Evolutionary conservation across 2,888 invertebrate genomes (phyloP).

Genomic region (Melieria crassipennis): DNA sequence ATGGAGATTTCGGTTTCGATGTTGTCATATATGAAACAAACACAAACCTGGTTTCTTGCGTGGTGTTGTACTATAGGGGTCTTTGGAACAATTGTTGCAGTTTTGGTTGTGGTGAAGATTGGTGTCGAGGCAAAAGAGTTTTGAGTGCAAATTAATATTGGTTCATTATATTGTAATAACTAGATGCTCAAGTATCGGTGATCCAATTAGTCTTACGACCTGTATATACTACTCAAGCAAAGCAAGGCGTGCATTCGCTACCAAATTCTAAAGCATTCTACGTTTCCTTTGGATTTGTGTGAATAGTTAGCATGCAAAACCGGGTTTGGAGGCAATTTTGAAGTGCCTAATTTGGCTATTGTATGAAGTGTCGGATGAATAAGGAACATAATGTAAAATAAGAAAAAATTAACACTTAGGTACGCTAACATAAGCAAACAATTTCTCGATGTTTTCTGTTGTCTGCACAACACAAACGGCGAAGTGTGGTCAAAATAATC

Average conservation of each 20-base stretch:
- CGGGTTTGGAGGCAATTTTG: not conserved
- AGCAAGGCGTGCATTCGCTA: slow-evolving; percentile 6
- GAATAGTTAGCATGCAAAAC: slow-evolving; percentile 12
- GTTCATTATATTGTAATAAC: slow-evolving; percentile 28
- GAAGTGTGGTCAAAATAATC: not conserved
- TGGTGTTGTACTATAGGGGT: slow-evolving; percentile 63
- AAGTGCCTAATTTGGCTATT: slow-evolving; percentile 25
- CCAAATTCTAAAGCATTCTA: not conserved
- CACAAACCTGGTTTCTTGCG: slow-evolving; percentile 62
- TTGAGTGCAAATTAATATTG: slow-evolving; percentile 56
- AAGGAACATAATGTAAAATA: slow-evolving; percentile 32
- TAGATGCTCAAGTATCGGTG: not conserved
- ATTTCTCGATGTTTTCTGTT: too few relatives aligned
- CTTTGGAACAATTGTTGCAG: slow-evolving; percentile 53
- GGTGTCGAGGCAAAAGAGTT: slow-evolving; percentile 34
- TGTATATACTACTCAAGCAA: slow-evolving; percentile 36
- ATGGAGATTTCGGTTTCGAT: slow-evolving; percentile 26
- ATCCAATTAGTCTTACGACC: not conserved
- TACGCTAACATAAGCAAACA: too few relatives aligned
- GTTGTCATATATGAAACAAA: slow-evolving; percentile 37
- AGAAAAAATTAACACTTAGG: slow-evolving; percentile 12
- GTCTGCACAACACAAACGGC: not conserved
- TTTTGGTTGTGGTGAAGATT: slow-evolving; percentile 26
- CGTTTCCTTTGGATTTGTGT: slow-evolving; percentile 6
- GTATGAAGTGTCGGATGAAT: slow-evolving; percentile 62